Evolutionary conservation across 35 echinoderm and acorn worm species (phyloP), one percentile per base, ranked within the genome.

Genomic region (Holothuria glaberrima): DNA sequence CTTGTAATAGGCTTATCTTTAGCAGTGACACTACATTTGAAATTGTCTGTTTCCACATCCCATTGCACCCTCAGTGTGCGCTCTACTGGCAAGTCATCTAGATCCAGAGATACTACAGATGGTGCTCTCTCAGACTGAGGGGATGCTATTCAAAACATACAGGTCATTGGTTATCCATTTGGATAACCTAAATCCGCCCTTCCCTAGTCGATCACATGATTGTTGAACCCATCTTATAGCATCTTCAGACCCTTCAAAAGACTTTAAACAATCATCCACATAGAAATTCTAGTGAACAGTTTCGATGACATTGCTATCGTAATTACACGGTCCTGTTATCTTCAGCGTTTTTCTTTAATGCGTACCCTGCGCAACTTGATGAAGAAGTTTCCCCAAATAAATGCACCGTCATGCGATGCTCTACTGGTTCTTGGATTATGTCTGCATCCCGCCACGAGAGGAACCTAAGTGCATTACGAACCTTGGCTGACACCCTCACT

Each of bases 301-400:
- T 48, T 89, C 21, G 0, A 32, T 77, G 12, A 74, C 50, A 31
- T 64, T 59, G 12, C 5, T 4, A 9, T 58, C 71, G 31, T n/a
- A 94, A 2, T 75, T 71, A 12, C 24, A 12, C n/a, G n/a, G n/a
- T n/a, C 67, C 45, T 25, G 36, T 86, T 88, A 59, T 94, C 73
- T 3, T 91, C n/a, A 25, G 93, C 93, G 25, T 71, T 91, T 32
- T 75, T 94, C 25, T 33, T 72, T 16, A 94, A 68, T 29, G 45
- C 61, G 56, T 71, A 92, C 41, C 81, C 48, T 18, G 93, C 21
- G 46, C 82, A n/a, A n/a, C n/a, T n/a, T n/a, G n/a, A n/a, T n/a
- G n/a, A n/a, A n/a, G n/a, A n/a, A n/a, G n/a, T n/a, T 14, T 85
- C 86, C 13, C 90, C 94, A 88, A 94, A 94, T 20, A 94, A 58